These are phyloP conservation scores for Drosophila equinoxialis DNA, from an alignment of 1,140 invertebrate genomes.

Conservation along the genomic window DNA sequence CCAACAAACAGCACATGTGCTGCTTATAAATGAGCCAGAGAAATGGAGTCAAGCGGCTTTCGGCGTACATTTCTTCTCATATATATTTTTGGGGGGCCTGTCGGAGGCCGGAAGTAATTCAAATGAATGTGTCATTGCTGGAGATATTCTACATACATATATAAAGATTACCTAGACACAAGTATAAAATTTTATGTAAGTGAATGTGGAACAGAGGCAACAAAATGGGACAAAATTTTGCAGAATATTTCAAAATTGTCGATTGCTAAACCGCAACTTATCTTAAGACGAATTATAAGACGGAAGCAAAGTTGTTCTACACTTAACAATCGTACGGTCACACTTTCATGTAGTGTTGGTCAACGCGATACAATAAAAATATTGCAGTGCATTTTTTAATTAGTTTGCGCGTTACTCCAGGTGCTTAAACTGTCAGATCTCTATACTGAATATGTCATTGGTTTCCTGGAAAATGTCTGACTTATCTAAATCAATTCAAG, in stretches of 20 bases:
- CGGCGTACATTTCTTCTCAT: constrained; percentile 7
- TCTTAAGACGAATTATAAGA: not conserved
- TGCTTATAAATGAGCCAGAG: constrained; percentile 63
- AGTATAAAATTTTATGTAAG: constrained; percentile 18
- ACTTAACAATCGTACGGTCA: not conserved
- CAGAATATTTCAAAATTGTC: not conserved
- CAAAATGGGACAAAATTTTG: constrained; percentile 20
- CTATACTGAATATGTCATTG: not conserved
- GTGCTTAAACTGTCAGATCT: not conserved
- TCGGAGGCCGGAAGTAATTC: constrained; percentile 61
- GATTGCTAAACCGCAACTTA: not conserved
- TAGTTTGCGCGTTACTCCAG: not conserved
- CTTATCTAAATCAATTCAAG: constrained; percentile 7
- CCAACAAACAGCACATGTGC: constrained; percentile 47
- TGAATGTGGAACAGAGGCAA: constrained; percentile 5
- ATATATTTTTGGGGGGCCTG: constrained; percentile 12
- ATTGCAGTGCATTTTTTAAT: too few species aligned
- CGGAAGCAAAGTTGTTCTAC: too few species aligned
- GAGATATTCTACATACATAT: constrained; percentile 19
- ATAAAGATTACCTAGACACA: not conserved
- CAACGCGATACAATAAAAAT: not conserved
- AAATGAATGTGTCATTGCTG: constrained; percentile 62
- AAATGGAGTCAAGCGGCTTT: constrained; percentile 48
- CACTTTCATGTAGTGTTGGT: not conserved
- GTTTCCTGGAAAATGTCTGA: not conserved